phyloP scores from a whole-genome alignment of 30 jellyfish, hydroid and myxozoan genomes.

The Aurelia aurita complex sp. Pacific region DNA sequence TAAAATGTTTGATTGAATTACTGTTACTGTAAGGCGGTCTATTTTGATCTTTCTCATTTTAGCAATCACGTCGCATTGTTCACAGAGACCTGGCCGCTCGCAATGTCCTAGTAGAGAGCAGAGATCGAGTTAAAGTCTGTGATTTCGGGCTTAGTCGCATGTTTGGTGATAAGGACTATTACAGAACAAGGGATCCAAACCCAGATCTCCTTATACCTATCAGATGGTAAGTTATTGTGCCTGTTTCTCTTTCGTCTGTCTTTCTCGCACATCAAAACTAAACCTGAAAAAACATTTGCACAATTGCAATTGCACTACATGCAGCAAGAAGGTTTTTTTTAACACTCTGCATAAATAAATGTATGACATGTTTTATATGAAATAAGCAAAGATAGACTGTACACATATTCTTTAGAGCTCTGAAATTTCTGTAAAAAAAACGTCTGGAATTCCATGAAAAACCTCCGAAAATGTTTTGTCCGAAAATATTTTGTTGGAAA shows the following conservation, averaged over 20 bases:
- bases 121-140: constrained; percentile 66
- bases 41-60: not conserved
- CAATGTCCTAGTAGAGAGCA: constrained; percentile 63
- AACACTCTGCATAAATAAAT: too few species aligned
- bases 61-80: constrained; percentile 60
- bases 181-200: constrained; percentile 14
- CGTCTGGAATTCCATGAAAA: too few species aligned
- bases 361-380: too few species aligned
- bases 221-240: constrained; percentile 45
- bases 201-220: constrained; percentile 44
- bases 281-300: too few species aligned
- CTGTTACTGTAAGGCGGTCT: not conserved
- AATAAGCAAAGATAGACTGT: too few species aligned
- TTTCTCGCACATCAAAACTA: not conserved
- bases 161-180: constrained; percentile 59
- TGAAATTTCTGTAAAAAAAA: too few species aligned
- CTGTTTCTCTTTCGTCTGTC: not conserved
- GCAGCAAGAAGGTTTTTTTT: too few species aligned
- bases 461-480: too few species aligned
- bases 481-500: too few species aligned
- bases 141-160: constrained; percentile 66
- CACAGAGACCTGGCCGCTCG: constrained; percentile 82
- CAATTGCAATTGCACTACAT: too few species aligned
- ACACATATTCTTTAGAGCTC: too few species aligned
- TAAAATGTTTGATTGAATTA: not conserved